A percentile compares a stretch with the other conserved stretches of the same genome.
Evolutionary conservation across 2,113 vertebrate genomes (phyloP).

Genomic region (Rhabdornis inornatus): DNA sequence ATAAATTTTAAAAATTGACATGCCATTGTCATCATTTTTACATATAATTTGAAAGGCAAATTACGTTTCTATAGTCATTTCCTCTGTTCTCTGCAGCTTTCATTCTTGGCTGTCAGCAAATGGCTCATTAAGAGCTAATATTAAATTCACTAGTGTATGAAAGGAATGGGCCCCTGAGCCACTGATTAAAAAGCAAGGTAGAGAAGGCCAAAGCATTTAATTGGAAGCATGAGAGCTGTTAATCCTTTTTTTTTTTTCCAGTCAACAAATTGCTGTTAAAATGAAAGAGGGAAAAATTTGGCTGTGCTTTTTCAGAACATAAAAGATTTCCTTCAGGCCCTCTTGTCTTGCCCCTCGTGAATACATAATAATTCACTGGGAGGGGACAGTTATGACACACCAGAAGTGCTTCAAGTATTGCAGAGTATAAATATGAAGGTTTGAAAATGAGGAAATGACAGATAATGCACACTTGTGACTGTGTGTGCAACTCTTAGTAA

Average conservation of each 20-base stretch:
- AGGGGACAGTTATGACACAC: neutral
- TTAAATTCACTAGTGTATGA: conserved; percentile 29
- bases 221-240: neutral
- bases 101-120: conserved; percentile 35
- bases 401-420: neutral
- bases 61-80: conserved; percentile 21
- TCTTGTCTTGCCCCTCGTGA: neutral
- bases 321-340: neutral
- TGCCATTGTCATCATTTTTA: neutral
- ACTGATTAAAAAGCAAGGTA: conserved; percentile 62
- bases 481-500: accelerated
- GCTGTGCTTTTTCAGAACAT: neutral
- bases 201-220: conserved; percentile 41
- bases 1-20: neutral
- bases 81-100: neutral
- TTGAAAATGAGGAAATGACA: conserved; percentile 1
- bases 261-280: conserved; percentile 22
- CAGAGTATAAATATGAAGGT: neutral
- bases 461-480: neutral
- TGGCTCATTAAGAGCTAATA: conserved; percentile 66
- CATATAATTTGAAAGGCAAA: neutral
- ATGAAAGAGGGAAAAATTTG: neutral
- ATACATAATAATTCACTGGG: neutral
- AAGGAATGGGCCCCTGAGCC: neutral
- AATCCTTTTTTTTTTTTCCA: conserved; percentile 31